Evolutionary conservation across 2,888 invertebrate species (phyloP).

Genomic region (Andrena minutula): DNA sequence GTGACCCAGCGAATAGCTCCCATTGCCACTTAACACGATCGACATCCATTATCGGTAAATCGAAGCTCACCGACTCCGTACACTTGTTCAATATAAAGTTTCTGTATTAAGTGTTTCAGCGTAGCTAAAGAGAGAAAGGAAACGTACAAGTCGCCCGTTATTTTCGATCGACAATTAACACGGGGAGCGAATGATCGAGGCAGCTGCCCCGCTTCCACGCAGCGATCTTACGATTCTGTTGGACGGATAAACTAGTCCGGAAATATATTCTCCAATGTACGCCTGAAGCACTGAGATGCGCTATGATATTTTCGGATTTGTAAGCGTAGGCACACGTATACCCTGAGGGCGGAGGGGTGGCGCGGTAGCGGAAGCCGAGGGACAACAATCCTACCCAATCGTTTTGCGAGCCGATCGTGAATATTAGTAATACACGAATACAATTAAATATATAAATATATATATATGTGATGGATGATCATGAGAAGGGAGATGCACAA

Average conservation of each 20-base stretch:
- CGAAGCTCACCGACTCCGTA: conserved; percentile 18
- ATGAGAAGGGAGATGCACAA: conserved; percentile 44
- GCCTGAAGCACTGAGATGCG: conserved; percentile 35
- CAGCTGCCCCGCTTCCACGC: not conserved
- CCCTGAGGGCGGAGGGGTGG: conserved; percentile 4
- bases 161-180: not conserved
- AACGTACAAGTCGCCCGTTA: not conserved
- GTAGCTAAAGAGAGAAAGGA: conserved; percentile 15
- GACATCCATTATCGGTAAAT: too few relatives aligned
- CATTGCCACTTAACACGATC: too few relatives aligned
- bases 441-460: conserved; percentile 26
- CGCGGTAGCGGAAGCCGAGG: conserved; percentile 24
- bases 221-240: not conserved
- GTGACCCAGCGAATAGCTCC: too few relatives aligned
- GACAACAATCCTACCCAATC: conserved; percentile 41
- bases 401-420: conserved; percentile 39
- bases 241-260: not conserved
- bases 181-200: not conserved
- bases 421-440: conserved; percentile 45
- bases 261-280: conserved; percentile 54
- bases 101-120: conserved; percentile 37
- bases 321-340: conserved; percentile 27
- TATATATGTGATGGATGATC: conserved; percentile 44
- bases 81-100: conserved; percentile 8
- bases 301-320: conserved; percentile 39